Percentiles rank a stretch among this genome's conserved stretches.
Conservation (phyloP, 2,888 invertebrate genomes). For the Parnassius glacialis region DNA sequence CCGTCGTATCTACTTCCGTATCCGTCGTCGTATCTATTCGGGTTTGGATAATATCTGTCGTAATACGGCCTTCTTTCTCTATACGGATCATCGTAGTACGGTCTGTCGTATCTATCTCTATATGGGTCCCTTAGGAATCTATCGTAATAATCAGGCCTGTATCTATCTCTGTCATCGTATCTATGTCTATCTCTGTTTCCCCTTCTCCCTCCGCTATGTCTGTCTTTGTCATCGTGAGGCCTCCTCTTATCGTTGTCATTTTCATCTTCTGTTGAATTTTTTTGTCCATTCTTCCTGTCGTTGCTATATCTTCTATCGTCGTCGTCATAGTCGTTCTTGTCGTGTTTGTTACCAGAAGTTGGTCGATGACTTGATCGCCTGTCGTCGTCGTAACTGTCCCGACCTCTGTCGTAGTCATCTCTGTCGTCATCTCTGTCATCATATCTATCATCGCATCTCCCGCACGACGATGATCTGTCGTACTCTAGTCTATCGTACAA, state of each 20-base stretch:
- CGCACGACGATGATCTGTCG: conserved; percentile 50
- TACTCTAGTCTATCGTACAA: conserved; percentile 51
- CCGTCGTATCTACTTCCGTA: conserved; percentile 49
- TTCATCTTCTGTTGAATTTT: conserved; percentile 61
- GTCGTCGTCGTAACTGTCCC: conserved; percentile 41
- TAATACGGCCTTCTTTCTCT: conserved; percentile 52
- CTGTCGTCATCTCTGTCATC: conserved; percentile 57
- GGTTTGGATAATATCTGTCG: conserved; percentile 51
- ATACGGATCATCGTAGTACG: conserved; percentile 55
- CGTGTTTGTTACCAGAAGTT: conserved; percentile 59
- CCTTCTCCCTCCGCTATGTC: conserved; percentile 36
- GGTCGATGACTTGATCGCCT: conserved; percentile 48
- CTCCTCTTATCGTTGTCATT: conserved; percentile 49
- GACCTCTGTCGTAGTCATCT: conserved; percentile 40
- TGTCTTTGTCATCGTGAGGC: conserved; percentile 52
- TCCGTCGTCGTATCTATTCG: conserved; percentile 47
- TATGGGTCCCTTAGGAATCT: conserved; percentile 66
- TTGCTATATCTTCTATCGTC: conserved; percentile 41
- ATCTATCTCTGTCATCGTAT: conserved; percentile 64
- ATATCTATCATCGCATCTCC: conserved; percentile 58
- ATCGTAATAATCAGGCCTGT: conserved; percentile 70
- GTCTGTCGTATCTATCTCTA: conserved; percentile 44
- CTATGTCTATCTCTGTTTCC: conserved; percentile 54
- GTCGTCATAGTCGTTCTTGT: conserved; percentile 50
- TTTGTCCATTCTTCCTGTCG: conserved; percentile 46